phyloP scores from a whole-genome alignment of 2,797 vertebrate genomes.

The Emydoidea blandingii region DNA sequence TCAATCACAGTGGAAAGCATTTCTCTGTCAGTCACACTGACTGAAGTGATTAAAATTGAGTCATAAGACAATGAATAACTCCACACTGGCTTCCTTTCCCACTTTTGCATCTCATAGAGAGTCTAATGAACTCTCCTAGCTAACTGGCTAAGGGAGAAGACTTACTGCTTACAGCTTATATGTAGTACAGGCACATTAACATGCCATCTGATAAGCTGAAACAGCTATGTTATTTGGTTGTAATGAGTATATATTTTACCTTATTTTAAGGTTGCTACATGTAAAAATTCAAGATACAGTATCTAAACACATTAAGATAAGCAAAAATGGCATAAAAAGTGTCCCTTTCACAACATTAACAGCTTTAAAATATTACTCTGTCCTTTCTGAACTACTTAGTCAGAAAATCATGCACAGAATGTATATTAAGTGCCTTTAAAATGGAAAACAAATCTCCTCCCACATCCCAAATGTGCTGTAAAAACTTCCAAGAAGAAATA shows the following conservation, averaged over 20 bases:
- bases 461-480: neutral
- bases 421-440: slow-evolving; percentile 34
- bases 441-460: neutral
- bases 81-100: slow-evolving; percentile 85
- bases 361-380: slow-evolving; percentile 19
- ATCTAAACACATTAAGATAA: slow-evolving; percentile 20
- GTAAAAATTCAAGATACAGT: slow-evolving; percentile 2
- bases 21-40: slow-evolving; percentile 93
- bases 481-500: slow-evolving; percentile 21
- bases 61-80: slow-evolving; percentile 97
- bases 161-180: slow-evolving; percentile 50
- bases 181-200: slow-evolving; percentile 68
- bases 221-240: neutral
- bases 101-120: slow-evolving; percentile 86
- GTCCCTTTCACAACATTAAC: slow-evolving; percentile 21
- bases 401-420: neutral
- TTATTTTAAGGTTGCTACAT: slow-evolving; percentile 23
- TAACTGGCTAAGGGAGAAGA: slow-evolving; percentile 81
- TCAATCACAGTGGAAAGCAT: slow-evolving; percentile 92
- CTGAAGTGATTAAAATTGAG: slow-evolving; percentile 98
- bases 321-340: neutral
- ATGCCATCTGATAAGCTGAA: slow-evolving; percentile 52
- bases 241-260: slow-evolving; percentile 51
- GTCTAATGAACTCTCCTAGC: slow-evolving; percentile 90
- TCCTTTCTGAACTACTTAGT: neutral